Base-by-base conservation (phyloP, 2,113 vertebrate genomes). In the Campylomormyrus numenius region DNA sequence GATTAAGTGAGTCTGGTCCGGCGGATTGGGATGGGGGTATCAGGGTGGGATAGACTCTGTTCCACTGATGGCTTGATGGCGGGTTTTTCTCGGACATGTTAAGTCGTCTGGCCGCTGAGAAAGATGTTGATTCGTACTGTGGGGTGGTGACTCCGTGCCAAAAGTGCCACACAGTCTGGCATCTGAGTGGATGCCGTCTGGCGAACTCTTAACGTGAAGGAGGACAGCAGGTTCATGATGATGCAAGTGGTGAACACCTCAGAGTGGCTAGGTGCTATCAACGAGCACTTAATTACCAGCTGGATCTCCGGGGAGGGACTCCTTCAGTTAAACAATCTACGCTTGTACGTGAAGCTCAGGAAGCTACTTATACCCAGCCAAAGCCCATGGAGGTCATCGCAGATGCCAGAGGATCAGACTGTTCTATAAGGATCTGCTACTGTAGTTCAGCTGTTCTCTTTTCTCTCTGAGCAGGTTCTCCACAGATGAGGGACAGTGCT, bases 401-500 rank as follows among this genome's bases (percentile, higher is more conserved):
- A 87, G 2, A 87, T 19, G n/a, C 48, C 50, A 87, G n/a, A 13
- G 84, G 83, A 85, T 48, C 83, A 85, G 24, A 85, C 27, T 56
- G 84, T 86, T 24, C 27, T 17, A 35, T 6, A 87, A 27, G 31
- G 49, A 56, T 39, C n/a, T 87, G 35, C 27, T 17, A 17, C 27
- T 52, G 48, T 56, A 35, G 6, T 87, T 56, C 27, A 17, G 9
- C 3, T 87, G 50, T 56, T 21, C 27, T 35, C n/a, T 45, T 77
- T 19, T 88, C 62, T 31, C 5, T 88, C 90, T 88, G 48, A 48
- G 90, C 92, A 99, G 98, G 94, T 99, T 98, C 94, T 99, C 98
- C 8, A 97, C 97, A 13, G 98, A 99, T 1, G 98, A 98, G 90
- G 98, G 98, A 1, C 97, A 97, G 90, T 99, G 98, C 92, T 99